Evolutionary conservation across 2,888 invertebrate genomes (phyloP).

Genomic region (Deilephila elpenor): DNA sequence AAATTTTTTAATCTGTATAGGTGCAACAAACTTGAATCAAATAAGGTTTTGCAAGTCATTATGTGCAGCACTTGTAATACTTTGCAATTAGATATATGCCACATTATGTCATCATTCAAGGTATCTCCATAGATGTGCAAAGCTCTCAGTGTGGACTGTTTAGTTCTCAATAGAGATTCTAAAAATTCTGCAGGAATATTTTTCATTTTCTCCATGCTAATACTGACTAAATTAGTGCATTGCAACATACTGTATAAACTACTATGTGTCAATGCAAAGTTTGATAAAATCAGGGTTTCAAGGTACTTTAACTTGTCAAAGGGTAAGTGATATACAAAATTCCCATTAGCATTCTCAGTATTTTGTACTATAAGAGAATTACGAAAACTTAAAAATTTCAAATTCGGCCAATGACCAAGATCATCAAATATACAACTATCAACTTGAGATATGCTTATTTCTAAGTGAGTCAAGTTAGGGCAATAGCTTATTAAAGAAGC

Average conservation of each 20-base stretch:
- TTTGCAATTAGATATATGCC: conserved; percentile 75
- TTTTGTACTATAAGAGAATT: conserved; percentile 81
- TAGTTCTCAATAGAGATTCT: conserved; percentile 74
- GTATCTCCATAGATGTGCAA: conserved; percentile 81
- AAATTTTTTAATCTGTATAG: conserved; percentile 75
- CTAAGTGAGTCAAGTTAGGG: conserved; percentile 81
- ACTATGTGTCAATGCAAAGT: conserved; percentile 78
- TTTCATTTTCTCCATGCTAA: conserved; percentile 84
- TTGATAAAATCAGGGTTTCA: conserved; percentile 77
- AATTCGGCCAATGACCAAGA: conserved; percentile 77
- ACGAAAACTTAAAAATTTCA: conserved; percentile 81
- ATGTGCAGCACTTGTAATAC: conserved; percentile 76
- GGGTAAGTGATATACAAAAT: conserved; percentile 79
- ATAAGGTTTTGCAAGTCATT: conserved; percentile 82
- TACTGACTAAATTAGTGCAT: conserved; percentile 77
- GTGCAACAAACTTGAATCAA: conserved; percentile 80
- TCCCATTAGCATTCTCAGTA: conserved; percentile 75
- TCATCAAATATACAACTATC: conserved; percentile 83
- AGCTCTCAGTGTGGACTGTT: conserved; percentile 72
- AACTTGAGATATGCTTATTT: conserved; percentile 83
- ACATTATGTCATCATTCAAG: conserved; percentile 78
- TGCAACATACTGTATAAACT: conserved; percentile 80
- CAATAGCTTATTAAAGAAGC: conserved; percentile 79
- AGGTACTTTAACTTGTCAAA: conserved; percentile 77
- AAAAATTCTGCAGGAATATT: conserved; percentile 81